Percentiles rank a stretch among this genome's conserved stretches.
phyloP scores from a whole-genome alignment of 2,113 vertebrate species.

The Emydocephalus ijimae region DNA sequence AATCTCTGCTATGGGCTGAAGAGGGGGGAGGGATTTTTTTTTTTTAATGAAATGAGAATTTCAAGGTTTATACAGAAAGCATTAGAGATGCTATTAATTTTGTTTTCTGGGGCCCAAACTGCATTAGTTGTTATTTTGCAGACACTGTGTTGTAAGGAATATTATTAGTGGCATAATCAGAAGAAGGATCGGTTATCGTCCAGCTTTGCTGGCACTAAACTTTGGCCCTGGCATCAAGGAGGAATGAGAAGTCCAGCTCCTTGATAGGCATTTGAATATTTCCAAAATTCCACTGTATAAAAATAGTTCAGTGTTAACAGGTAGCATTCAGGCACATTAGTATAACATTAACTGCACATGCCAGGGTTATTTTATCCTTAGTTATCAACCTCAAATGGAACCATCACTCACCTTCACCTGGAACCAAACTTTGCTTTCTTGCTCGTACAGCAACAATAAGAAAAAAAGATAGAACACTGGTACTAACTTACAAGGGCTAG shows the following conservation, averaged over 20 bases:
- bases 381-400: neutral
- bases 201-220: neutral
- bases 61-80: constrained; percentile 75
- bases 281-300: neutral
- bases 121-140: constrained; percentile 58
- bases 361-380: neutral
- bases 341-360: neutral
- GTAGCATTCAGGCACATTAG: neutral
- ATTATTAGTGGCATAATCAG: neutral
- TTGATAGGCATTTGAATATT: neutral
- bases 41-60: constrained; percentile 81
- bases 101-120: constrained; percentile 60
- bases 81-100: constrained; percentile 62
- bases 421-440: no score
- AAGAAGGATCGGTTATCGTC: neutral
- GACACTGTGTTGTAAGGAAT: constrained; percentile 47
- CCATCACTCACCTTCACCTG: neutral
- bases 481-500: neutral
- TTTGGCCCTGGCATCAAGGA: neutral
- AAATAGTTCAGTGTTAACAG: neutral
- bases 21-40: constrained; percentile 70
- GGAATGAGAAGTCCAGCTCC: neutral
- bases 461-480: neutral
- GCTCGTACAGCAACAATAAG: neutral
- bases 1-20: constrained; percentile 80